These are phyloP conservation scores for Drosophila carrolli DNA, from an alignment of 1,140 invertebrate genomes.

Conservation along the genomic window DNA sequence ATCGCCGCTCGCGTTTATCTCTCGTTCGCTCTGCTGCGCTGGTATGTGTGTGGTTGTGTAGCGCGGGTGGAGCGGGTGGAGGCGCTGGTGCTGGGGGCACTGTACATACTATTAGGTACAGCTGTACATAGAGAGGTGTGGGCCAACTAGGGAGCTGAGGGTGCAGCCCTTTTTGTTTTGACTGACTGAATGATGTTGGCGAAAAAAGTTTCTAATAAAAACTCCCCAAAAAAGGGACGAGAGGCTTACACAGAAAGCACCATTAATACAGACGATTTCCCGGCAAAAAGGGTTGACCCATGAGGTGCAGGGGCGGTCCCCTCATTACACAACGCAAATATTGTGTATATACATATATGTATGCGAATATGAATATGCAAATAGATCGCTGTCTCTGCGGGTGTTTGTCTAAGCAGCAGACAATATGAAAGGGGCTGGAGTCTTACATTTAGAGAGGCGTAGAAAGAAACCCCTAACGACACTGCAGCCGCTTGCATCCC, in stretches of 20 bases:
- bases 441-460: constrained; percentile 13
- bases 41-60: background rate
- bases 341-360: constrained; percentile 12
- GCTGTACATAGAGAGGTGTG: constrained; percentile 9
- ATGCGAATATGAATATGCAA: constrained; percentile 69
- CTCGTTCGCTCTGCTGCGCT: constrained; percentile 4
- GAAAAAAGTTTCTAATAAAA: constrained; percentile 76
- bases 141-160: constrained; percentile 5
- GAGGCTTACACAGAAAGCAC: constrained; percentile 10
- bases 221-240: constrained; percentile 46
- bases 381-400: constrained; percentile 53
- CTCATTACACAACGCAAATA: constrained; percentile 64
- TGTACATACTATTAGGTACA: constrained; percentile 35
- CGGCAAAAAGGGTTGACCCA: constrained; percentile 41
- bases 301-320: background rate
- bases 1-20: constrained; percentile 68
- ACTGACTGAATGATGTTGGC: constrained; percentile 60
- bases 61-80: background rate
- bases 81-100: background rate
- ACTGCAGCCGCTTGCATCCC: constrained; percentile 69
- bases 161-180: constrained; percentile 71
- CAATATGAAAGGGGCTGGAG: background rate
- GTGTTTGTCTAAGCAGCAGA: constrained; percentile 64
- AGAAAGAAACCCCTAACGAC: constrained; percentile 63
- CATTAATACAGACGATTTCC: constrained; percentile 40